Conservation (phyloP, 2,797 vertebrate genomes). For the Crocidura indochinensis region DNA sequence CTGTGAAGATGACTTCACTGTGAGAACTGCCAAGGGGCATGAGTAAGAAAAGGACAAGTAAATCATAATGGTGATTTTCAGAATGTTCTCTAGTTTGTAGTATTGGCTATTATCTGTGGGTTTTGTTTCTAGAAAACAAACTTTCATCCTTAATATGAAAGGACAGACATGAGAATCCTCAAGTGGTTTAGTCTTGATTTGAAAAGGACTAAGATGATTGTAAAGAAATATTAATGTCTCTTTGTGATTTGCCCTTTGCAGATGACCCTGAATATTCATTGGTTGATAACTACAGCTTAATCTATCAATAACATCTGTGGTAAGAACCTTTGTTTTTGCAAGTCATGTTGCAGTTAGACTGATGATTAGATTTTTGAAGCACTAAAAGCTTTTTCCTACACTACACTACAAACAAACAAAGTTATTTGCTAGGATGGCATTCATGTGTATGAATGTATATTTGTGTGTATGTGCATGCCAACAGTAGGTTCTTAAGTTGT, state of each 20-base stretch:
- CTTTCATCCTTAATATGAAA: too few species aligned
- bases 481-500: too few species aligned
- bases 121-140: constrained; percentile 9
- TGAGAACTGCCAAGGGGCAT: neutral
- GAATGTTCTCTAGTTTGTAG: constrained; percentile 47
- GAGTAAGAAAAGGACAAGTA: constrained; percentile 11
- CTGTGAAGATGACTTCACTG: constrained; percentile 47
- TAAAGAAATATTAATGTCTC: constrained; percentile 12
- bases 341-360: neutral
- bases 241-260: constrained; percentile 73
- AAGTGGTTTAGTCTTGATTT: constrained; percentile 18
- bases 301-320: constrained; percentile 85
- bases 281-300: constrained; percentile 88
- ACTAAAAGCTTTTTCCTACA: neutral
- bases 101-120: neutral
- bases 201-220: constrained; percentile 19
- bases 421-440: neutral
- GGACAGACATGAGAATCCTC: neutral
- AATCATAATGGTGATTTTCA: constrained; percentile 35
- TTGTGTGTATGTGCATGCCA: too few species aligned
- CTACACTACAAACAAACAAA: neutral
- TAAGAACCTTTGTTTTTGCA: constrained; percentile 81
- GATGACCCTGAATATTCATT: constrained; percentile 87
- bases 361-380: neutral
- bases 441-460: too few species aligned